A percentile compares a stretch with the other conserved stretches of the same genome.
These are phyloP conservation scores for Tachyglossus aculeatus DNA, from an alignment of 2,797 vertebrate genomes.

Conservation along the genomic window DNA sequence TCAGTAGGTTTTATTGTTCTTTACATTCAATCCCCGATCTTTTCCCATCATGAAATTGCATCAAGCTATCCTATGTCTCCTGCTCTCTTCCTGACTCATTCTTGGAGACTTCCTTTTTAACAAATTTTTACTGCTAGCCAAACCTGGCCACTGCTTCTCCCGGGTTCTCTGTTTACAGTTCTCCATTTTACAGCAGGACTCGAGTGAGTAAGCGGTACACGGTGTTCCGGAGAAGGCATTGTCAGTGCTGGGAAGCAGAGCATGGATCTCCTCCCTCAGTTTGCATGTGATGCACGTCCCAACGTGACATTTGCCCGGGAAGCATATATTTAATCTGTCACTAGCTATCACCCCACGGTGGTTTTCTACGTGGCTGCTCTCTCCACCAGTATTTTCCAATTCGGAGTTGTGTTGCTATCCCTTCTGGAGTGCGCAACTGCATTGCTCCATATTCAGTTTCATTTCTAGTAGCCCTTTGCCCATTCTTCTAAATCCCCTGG, in stretches of 20 bases:
- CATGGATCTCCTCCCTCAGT: neutral
- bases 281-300: neutral
- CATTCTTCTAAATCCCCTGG: neutral
- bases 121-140: neutral
- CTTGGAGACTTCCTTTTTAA: neutral
- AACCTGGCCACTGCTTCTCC: neutral
- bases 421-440: neutral
- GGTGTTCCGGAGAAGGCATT: neutral
- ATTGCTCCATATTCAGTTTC: conserved; percentile 25
- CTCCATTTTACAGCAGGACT: neutral
- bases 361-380: conserved; percentile 7
- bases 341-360: neutral
- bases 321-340: neutral
- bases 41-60: too few species aligned
- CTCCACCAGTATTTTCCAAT: neutral
- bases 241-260: neutral
- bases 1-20: too few species aligned
- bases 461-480: conserved; percentile 25
- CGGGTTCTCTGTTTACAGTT: neutral
- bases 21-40: too few species aligned
- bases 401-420: neutral
- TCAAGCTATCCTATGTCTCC: too few species aligned
- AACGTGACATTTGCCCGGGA: neutral
- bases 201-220: neutral
- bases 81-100: neutral